Percentiles rank a stretch among this genome's conserved stretches.
phyloP scores from a whole-genome alignment of 2,113 vertebrate genomes.

The Cepphus grylle region DNA sequence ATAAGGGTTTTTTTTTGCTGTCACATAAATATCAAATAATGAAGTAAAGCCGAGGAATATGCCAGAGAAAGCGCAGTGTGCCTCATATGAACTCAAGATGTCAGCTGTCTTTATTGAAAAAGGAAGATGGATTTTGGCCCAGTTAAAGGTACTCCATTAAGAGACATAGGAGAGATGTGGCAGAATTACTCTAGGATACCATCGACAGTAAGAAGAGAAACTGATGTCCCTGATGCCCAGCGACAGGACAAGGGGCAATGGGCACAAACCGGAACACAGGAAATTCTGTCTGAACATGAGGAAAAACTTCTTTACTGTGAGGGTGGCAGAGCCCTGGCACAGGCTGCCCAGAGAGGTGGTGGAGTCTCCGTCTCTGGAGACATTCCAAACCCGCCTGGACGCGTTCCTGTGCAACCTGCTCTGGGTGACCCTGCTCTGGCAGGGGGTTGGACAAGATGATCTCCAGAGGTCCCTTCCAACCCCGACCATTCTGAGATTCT shows the following conservation, averaged over 20 bases:
- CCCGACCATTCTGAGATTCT: neutral
- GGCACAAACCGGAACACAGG: neutral
- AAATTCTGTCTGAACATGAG: neutral
- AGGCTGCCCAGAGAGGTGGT: neutral
- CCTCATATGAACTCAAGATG: constrained; percentile 16
- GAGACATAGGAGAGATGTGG: neutral
- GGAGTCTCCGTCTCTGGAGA: neutral
- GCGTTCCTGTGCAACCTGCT: neutral
- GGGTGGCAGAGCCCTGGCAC: neutral
- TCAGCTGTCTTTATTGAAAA: neutral
- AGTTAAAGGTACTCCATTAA: neutral
- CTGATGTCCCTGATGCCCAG: neutral
- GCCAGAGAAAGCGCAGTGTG: neutral
- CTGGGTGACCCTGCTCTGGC: neutral
- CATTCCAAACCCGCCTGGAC: neutral
- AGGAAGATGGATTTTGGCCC: neutral
- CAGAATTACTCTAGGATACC: neutral
- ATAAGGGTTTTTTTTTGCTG: neutral
- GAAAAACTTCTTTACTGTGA: neutral
- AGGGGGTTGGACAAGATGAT: neutral
- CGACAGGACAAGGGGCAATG: neutral
- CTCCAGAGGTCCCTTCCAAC: neutral
- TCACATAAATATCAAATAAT: neutral
- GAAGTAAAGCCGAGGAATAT: neutral
- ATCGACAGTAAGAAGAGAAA: neutral